A percentile compares a stretch with the other conserved stretches of the same genome.
phyloP scores from a whole-genome alignment of 1,140 invertebrate genomes.

The Brevipalpus yothersi region DNA sequence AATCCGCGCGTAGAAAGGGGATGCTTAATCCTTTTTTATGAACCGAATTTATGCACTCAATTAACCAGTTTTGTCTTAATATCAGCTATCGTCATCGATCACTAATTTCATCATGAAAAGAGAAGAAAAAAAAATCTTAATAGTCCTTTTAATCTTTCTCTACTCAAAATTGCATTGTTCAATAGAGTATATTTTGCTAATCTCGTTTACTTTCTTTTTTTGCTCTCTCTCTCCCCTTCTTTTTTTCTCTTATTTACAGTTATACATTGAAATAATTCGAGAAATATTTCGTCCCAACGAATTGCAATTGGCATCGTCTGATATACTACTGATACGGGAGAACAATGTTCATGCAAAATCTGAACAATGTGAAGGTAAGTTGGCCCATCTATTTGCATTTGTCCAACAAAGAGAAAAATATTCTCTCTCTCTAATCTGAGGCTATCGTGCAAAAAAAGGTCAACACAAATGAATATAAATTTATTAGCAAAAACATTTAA shows the following conservation, averaged over 20 bases:
- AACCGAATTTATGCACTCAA: no score
- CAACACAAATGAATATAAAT: neutral
- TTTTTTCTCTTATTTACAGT: neutral
- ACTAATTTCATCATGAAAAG: neutral
- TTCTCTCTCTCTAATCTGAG: neutral
- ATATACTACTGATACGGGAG: neutral
- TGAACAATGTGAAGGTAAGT: neutral
- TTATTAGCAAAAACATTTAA: neutral
- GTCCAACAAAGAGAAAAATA: neutral
- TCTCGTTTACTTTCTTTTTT: neutral
- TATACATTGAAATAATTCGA: slow-evolving; percentile 1
- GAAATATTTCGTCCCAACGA: neutral
- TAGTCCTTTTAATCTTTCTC: neutral
- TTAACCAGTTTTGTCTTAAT: no score
- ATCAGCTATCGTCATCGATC: no score
- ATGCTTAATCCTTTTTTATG: no score
- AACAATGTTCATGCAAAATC: neutral
- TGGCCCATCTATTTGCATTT: no score
- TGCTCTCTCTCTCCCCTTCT: no score
- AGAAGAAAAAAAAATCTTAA: neutral
- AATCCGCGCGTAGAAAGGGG: no score
- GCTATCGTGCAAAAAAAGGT: neutral
- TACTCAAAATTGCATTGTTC: neutral
- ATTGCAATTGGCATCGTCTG: neutral
- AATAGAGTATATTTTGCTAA: neutral